These are phyloP conservation scores for Paraplagusia blochii DNA, from an alignment of 2,113 vertebrate species.

Conservation along the genomic window DNA sequence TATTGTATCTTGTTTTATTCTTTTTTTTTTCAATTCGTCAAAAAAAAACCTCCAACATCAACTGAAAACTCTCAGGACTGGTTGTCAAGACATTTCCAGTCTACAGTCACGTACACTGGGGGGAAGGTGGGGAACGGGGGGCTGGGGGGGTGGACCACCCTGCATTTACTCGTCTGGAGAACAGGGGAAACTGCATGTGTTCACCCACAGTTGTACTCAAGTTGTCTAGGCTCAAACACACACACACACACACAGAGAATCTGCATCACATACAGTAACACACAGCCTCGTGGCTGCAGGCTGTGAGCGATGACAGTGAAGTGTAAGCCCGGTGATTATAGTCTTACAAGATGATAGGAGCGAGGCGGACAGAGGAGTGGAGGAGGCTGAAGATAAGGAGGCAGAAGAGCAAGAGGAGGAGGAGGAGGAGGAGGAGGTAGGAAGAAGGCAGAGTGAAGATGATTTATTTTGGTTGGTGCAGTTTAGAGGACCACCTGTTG, in stretches of 20 bases:
- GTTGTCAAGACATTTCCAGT: too few species aligned
- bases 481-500: slow-evolving; percentile 1
- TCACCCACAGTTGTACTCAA: slow-evolving; percentile 3
- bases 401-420: slow-evolving; percentile 15
- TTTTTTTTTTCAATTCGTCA: too few species aligned
- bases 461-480: slow-evolving; percentile 5
- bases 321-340: slow-evolving; percentile 54
- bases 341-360: slow-evolving; percentile 55
- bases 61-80: too few species aligned
- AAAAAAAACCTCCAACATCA: too few species aligned
- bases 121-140: too few species aligned
- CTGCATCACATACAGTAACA: slow-evolving; percentile 10
- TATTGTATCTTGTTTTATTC: too few species aligned
- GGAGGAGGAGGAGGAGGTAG: slow-evolving; percentile 3
- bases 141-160: slow-evolving; percentile 7
- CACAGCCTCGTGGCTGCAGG: slow-evolving; percentile 13
- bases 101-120: slow-evolving; percentile 2
- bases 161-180: slow-evolving; percentile 10
- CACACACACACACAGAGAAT: slow-evolving; percentile 3
- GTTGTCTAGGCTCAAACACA: background rate
- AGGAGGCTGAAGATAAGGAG: slow-evolving; percentile 46
- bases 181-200: slow-evolving; percentile 9
- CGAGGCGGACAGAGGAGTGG: slow-evolving; percentile 75
- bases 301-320: slow-evolving; percentile 58
- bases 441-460: slow-evolving; percentile 21